Conservation (phyloP, 2,888 invertebrate species). For the Drosophila rubida region DNA sequence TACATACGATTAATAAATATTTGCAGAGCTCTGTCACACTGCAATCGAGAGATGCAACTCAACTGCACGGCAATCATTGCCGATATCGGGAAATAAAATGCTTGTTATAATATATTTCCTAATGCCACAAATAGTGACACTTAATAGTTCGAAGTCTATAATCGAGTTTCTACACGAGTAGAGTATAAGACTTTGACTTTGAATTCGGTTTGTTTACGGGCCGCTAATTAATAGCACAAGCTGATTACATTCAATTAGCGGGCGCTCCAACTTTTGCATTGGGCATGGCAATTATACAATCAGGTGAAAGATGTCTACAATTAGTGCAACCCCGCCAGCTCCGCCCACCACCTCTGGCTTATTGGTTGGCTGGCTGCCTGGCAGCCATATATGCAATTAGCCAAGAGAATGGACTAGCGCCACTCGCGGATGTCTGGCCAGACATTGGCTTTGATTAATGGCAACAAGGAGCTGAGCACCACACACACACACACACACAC, state of each 20-base stretch:
- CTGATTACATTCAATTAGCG: conserved; percentile 68
- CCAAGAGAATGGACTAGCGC: conserved; percentile 42
- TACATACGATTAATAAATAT: conserved; percentile 55
- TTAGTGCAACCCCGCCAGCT: conserved; percentile 45
- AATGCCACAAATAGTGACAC: neutral
- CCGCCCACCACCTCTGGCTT: conserved; percentile 18
- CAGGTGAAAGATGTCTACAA: conserved; percentile 68
- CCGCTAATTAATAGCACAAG: conserved; percentile 39
- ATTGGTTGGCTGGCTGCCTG: neutral
- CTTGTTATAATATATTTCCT: neutral
- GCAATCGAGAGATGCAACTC: conserved; percentile 11
- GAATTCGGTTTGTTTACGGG: conserved; percentile 29
- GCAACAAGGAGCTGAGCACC: conserved; percentile 39
- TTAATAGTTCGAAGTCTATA: conserved; percentile 1
- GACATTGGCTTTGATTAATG: conserved; percentile 69
- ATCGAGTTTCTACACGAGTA: neutral
- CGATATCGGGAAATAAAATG: conserved; percentile 3
- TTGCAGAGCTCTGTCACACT: conserved; percentile 39
- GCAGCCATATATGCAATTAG: conserved; percentile 66
- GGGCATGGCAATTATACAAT: conserved; percentile 56
- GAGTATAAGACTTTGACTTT: conserved; percentile 7
- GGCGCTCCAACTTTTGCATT: conserved; percentile 37
- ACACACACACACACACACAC: conserved; percentile 15
- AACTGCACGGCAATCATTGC: neutral
- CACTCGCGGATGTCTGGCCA: conserved; percentile 68